These are phyloP conservation scores for Urocitellus parryii DNA, from an alignment of 2,113 vertebrate genomes.

Conservation along the genomic window DNA sequence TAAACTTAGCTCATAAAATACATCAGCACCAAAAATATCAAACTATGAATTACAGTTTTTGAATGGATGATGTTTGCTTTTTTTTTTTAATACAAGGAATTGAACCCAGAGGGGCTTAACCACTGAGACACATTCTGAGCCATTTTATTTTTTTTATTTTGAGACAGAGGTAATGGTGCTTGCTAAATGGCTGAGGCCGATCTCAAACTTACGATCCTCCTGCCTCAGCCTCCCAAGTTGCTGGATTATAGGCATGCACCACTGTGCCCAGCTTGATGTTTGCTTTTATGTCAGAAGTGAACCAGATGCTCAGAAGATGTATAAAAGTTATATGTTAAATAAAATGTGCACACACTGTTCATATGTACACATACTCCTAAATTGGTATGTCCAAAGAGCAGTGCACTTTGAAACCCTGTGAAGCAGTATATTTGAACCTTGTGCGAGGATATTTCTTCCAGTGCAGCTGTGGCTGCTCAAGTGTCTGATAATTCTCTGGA, in stretches of 20 bases:
- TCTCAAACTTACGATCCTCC: too few species aligned
- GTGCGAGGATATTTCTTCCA: neutral
- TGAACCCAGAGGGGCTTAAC: too few species aligned
- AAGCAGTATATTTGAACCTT: neutral
- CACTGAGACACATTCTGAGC: too few species aligned
- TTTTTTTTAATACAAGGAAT: too few species aligned
- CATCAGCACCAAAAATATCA: neutral
- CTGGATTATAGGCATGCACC: too few species aligned
- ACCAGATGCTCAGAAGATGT: neutral
- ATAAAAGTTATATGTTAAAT: neutral
- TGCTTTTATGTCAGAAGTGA: slow-evolving; percentile 37
- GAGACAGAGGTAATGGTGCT: too few species aligned
- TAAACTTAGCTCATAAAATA: neutral
- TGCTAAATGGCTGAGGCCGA: too few species aligned
- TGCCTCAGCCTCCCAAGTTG: too few species aligned
- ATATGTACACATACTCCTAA: neutral
- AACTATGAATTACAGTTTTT: neutral
- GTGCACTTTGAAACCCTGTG: neutral
- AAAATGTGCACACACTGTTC: neutral
- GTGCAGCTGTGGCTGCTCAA: neutral
- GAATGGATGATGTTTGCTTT: neutral
- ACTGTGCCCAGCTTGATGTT: too few species aligned
- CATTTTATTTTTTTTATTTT: too few species aligned
- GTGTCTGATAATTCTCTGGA: neutral
- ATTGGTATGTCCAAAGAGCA: neutral